These are phyloP conservation scores for Pelvicachromis taeniatus DNA, from an alignment of 2,113 vertebrate genomes.

Conservation along the genomic window DNA sequence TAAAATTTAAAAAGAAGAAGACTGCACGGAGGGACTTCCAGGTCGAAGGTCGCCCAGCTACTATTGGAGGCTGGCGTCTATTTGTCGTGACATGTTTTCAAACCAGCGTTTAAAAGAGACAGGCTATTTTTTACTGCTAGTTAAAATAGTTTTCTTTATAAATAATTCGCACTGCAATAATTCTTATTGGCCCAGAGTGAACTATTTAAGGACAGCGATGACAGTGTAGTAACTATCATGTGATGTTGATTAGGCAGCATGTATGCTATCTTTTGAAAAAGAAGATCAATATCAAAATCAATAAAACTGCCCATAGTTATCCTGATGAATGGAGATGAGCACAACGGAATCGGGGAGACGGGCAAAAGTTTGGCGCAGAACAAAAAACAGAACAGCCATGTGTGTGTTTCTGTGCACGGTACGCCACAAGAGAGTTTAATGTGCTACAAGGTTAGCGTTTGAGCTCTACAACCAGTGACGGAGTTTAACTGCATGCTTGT, in stretches of 20 bases:
- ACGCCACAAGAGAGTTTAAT: background rate
- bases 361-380: background rate
- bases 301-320: background rate
- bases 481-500: background rate
- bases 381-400: background rate
- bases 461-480: background rate
- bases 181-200: background rate
- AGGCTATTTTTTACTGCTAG: too few species aligned
- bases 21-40: too few species aligned
- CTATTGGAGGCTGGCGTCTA: too few species aligned
- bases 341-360: background rate
- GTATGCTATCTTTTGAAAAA: background rate
- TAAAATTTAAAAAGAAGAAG: too few species aligned
- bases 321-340: accelerated
- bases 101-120: too few species aligned
- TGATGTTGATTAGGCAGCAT: background rate
- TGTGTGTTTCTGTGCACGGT: background rate
- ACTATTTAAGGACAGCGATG: background rate
- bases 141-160: background rate
- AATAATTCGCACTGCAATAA: background rate
- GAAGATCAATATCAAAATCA: background rate
- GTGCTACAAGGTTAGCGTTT: background rate
- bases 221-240: background rate
- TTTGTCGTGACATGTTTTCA: too few species aligned
- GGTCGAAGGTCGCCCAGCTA: too few species aligned